Evolutionary conservation across 1,140 invertebrate species (phyloP).

Genomic region (Bombus superbus): DNA sequence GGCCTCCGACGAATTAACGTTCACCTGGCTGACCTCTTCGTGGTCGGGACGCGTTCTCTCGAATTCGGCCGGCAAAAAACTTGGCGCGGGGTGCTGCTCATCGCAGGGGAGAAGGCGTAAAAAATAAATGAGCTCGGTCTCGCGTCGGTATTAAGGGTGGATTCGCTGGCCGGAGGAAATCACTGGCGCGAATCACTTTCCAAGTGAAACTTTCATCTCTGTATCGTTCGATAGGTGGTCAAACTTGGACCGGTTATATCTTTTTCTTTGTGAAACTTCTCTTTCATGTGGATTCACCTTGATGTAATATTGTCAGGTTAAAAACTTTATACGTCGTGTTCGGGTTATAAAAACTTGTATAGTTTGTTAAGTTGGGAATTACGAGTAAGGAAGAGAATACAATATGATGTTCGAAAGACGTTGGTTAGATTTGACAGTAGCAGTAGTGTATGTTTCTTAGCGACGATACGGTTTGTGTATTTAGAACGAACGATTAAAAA

Average conservation of each 20-base stretch:
- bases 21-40: constrained; percentile 58
- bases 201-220: background rate
- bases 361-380: background rate
- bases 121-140: constrained; percentile 50
- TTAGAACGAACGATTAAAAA: no score
- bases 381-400: background rate
- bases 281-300: background rate
- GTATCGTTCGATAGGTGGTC: background rate
- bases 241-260: background rate
- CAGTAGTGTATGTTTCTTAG: no score
- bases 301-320: background rate
- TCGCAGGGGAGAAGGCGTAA: constrained; percentile 35
- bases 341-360: no score
- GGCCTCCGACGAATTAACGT: constrained; percentile 57
- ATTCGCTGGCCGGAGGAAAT: constrained; percentile 1
- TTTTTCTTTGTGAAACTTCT: background rate
- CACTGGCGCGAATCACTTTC: constrained; percentile 18
- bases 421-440: no score
- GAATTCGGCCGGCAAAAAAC: constrained; percentile 27
- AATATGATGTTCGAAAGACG: background rate
- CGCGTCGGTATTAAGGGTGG: constrained; percentile 31
- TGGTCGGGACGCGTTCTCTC: constrained; percentile 19
- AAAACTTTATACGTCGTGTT: background rate
- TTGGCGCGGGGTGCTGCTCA: constrained; percentile 37
- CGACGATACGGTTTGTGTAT: no score